Evolutionary conservation across 2,113 vertebrate species (phyloP).

Genomic region (Pandion haliaetus): DNA sequence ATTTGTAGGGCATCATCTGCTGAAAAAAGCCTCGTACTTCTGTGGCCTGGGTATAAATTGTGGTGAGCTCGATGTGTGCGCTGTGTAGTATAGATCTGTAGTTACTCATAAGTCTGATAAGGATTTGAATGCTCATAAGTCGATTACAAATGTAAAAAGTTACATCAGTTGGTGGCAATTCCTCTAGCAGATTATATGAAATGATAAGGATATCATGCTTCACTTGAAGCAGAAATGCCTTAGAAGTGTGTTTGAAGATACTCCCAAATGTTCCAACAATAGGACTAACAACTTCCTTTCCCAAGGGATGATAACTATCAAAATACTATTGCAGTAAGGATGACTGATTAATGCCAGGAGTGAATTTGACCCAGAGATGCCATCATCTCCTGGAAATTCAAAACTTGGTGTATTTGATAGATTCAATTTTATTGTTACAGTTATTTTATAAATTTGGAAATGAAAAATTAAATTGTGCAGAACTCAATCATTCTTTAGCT

Average conservation of each 20-base stretch:
- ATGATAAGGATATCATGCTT: background rate
- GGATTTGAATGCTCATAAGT: background rate
- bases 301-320: background rate
- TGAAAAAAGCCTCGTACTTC: background rate
- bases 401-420: background rate
- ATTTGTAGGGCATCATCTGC: background rate
- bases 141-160: background rate
- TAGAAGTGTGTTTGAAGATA: background rate
- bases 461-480: background rate
- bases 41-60: background rate
- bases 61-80: background rate
- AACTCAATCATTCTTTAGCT: background rate
- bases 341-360: background rate
- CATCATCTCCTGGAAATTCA: background rate
- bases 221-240: background rate
- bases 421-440: background rate
- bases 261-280: background rate
- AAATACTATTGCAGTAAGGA: background rate
- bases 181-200: background rate
- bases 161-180: background rate
- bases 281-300: background rate
- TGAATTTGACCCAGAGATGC: background rate
- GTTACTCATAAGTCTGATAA: background rate
- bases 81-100: background rate
- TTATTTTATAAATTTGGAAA: background rate